A percentile compares a stretch with the other conserved stretches of the same genome.
These are phyloP conservation scores for Heterocephalus glaber DNA, from an alignment of 2,113 vertebrate species.

Conservation along the genomic window DNA sequence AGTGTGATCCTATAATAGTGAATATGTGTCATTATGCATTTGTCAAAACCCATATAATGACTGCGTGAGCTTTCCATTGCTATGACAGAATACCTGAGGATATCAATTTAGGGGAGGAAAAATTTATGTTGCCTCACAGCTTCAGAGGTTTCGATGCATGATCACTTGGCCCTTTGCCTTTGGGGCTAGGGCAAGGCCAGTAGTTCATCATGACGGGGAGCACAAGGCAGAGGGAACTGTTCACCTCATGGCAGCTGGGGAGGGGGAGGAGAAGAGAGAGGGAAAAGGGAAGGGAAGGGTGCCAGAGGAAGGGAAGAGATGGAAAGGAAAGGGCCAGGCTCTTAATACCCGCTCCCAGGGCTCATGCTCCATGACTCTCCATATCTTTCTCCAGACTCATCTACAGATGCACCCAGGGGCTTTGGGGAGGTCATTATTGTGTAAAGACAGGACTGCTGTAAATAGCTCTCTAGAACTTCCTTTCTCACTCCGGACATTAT, in stretches of 20 bases:
- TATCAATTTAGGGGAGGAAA: background rate
- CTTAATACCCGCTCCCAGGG: background rate
- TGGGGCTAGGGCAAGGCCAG: background rate
- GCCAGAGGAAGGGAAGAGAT: background rate
- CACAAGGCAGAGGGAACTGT: background rate
- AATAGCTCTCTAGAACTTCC: background rate
- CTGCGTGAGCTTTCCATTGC: background rate
- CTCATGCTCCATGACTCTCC: background rate
- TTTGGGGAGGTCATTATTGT: background rate
- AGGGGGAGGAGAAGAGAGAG: background rate
- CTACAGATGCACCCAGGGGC: background rate
- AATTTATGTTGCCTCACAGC: background rate
- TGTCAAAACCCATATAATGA: background rate
- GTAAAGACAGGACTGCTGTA: background rate
- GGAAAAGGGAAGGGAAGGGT: background rate
- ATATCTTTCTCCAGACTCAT: background rate
- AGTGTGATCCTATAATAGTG: background rate
- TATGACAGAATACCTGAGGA: background rate
- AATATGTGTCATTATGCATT: background rate
- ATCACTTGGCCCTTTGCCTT: background rate
- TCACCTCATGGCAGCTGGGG: background rate
- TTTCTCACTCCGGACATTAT: background rate
- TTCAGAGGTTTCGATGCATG: too few relatives aligned
- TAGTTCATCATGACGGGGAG: background rate
- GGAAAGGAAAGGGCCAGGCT: background rate